These are phyloP conservation scores for Paraescarpia echinospica DNA, from an alignment of 1,140 invertebrate species.

Conservation along the genomic window DNA sequence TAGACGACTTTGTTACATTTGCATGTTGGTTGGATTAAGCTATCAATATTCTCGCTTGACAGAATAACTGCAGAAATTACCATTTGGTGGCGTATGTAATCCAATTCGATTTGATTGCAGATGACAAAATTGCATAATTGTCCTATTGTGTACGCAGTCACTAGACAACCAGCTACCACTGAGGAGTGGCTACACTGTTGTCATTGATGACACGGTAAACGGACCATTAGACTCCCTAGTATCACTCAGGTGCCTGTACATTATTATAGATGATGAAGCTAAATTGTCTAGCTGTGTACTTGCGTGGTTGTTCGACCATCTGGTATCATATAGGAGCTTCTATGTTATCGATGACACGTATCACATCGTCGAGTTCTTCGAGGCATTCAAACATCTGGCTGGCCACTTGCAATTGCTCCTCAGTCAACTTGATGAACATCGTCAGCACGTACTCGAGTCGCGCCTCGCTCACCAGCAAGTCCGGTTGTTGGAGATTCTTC, in stretches of 20 bases:
- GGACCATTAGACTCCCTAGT: too few relatives aligned
- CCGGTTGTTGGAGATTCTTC: slow-evolving; percentile 12
- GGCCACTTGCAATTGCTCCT: slow-evolving; percentile 6
- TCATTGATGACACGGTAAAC: too few relatives aligned
- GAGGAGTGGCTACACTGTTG: too few relatives aligned
- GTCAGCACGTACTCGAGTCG: slow-evolving; percentile 15
- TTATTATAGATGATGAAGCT: too few relatives aligned
- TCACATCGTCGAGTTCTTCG: slow-evolving; percentile 14
- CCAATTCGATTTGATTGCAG: background rate
- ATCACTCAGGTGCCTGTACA: too few relatives aligned
- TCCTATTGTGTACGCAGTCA: too few relatives aligned
- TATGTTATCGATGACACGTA: slow-evolving; percentile 21
- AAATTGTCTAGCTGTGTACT: too few relatives aligned
- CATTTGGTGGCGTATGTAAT: background rate
- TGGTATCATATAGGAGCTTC: background rate
- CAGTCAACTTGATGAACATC: slow-evolving; percentile 14
- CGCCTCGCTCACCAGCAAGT: background rate
- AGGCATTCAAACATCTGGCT: slow-evolving; percentile 11
- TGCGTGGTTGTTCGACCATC: too few relatives aligned
- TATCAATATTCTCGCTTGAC: background rate
- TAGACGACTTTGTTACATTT: background rate
- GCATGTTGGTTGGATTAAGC: background rate
- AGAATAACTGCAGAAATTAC: background rate
- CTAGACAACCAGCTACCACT: too few relatives aligned
- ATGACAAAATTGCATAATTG: too few relatives aligned